Conservation (phyloP, 2,113 vertebrate species). For the Pluvianellus socialis region DNA sequence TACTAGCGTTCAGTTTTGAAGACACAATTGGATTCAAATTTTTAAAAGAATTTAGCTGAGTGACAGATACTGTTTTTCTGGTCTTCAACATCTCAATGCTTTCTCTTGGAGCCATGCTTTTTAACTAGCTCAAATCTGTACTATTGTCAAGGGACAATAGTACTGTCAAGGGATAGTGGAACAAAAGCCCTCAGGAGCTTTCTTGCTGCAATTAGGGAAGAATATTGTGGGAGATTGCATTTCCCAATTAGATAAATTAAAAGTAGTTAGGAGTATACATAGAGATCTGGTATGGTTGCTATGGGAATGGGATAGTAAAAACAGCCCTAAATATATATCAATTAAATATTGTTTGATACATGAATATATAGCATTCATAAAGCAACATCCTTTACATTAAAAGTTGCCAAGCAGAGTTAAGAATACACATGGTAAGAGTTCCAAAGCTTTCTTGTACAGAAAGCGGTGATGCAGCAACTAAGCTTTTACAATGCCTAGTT, state of each 20-base stretch:
- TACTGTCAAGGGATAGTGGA: conserved; percentile 10
- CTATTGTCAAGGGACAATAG: conserved; percentile 8
- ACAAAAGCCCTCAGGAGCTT: conserved; percentile 4
- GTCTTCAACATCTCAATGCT: background rate
- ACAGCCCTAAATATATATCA: background rate
- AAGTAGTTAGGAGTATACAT: background rate
- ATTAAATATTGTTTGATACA: background rate
- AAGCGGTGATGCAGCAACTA: background rate
- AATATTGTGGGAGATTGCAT: background rate
- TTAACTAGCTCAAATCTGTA: background rate
- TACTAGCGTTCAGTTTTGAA: background rate
- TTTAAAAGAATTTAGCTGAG: background rate
- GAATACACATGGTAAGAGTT: background rate
- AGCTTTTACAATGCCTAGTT: background rate
- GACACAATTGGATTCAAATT: background rate
- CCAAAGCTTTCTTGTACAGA: background rate
- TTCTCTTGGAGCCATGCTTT: background rate
- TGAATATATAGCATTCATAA: background rate
- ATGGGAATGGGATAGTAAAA: background rate
- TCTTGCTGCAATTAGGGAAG: conserved; percentile 23
- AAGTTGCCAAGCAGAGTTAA: background rate
- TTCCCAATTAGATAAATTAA: conserved; percentile 51
- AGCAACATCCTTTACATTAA: background rate
- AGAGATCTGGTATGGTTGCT: background rate
- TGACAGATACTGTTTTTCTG: background rate